Evolutionary conservation across 2,113 vertebrate species (phyloP), one percentile per base, ranked within the genome.

Genomic region (Lontra canadensis): DNA sequence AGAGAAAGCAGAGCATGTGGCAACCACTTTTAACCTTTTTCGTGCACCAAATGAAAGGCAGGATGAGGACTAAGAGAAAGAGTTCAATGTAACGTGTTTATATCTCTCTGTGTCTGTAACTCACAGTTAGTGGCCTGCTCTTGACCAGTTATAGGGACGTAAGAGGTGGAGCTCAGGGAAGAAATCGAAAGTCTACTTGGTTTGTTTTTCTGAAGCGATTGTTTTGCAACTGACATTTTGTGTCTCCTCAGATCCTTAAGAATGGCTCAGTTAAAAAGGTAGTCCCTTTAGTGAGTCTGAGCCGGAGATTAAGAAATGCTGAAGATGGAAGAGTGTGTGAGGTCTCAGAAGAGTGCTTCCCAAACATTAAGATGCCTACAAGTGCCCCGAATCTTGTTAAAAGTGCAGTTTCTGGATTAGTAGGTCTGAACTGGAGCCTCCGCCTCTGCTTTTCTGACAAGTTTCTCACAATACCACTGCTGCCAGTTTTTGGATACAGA

Each of bases 11-110:
- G 47, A 79, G 21, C 12, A 4, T 39, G 26, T 9, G 31, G 7
- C 29, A 57, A 52, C 20, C 21, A 31, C 36, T 61, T 59, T 79
- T 82, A 65, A 49, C 9, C 15, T 14, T 55, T 69, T 81, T 39
- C 3, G 20, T 47, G 36, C 15, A 26, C 4, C n/a, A 63, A 39
- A 69, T 89, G 39, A 55, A 92, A 80, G 34, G 7, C 20, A 67
- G 20, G 71, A 47, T 65, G 47, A 34, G 4, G 26, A 44, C 0
- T 76, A n/a, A 76, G 20, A 52, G 52, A 47, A 83, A 47, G 42
- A 57, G 5, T 65, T 31, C 29, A 29, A 0, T 31, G 10, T 3
- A 20, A 74, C 1, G 1, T 6, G 12, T 15, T 8, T 34, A 20
- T 44, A 26, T 26, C 1, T 11, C 2, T 52, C 1, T 7, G 29